A percentile compares a stretch with the other conserved stretches of the same genome.
Evolutionary conservation across 2,113 vertebrate species (phyloP).

Genomic region (Todiramphus saurophagus): DNA sequence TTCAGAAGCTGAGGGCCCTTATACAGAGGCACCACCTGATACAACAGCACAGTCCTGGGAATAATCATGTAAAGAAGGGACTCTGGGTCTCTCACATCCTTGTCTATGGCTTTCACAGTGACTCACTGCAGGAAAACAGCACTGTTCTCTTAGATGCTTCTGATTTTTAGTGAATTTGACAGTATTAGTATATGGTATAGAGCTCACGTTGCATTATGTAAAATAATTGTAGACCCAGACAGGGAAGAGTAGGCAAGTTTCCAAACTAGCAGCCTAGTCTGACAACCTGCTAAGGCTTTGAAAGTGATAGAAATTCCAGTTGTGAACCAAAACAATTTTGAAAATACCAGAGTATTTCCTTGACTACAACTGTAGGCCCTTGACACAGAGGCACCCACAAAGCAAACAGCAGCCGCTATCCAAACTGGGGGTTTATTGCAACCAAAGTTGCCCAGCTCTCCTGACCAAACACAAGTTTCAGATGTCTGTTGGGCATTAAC

Average conservation of each 20-base stretch:
- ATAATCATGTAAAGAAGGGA: neutral
- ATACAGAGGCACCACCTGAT: neutral
- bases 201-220: neutral
- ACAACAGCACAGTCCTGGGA: neutral
- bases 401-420: too few species aligned
- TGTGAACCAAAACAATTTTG: neutral
- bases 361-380: neutral
- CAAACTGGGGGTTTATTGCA: too few species aligned
- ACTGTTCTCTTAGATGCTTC: neutral
- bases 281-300: neutral
- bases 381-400: neutral
- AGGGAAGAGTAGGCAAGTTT: neutral
- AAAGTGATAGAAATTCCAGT: neutral
- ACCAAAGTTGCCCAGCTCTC: too few species aligned
- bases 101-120: neutral
- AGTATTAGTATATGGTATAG: neutral
- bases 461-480: too few species aligned
- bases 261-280: neutral
- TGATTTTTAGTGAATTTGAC: neutral
- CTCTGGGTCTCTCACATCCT: neutral
- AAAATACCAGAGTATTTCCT: neutral
- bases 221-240: neutral
- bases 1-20: neutral
- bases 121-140: neutral
- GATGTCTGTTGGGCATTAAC: too few species aligned